These are phyloP conservation scores for Catharus ustulatus DNA, from an alignment of 2,797 vertebrate genomes.

Conservation along the genomic window DNA sequence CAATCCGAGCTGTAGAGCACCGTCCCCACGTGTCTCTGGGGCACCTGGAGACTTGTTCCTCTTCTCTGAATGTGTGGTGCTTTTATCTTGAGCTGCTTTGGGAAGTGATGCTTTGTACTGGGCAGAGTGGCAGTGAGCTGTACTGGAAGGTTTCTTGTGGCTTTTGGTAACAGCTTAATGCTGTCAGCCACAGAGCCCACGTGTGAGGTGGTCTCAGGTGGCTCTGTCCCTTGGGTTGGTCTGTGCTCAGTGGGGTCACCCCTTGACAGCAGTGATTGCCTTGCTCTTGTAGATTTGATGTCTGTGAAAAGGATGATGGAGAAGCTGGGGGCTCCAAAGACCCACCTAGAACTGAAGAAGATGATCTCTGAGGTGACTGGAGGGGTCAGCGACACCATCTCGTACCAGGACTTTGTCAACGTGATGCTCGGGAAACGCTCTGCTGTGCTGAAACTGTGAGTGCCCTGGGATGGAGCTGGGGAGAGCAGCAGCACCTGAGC, in stretches of 20 bases:
- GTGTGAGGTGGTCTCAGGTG: background rate
- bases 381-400: conserved; percentile 90
- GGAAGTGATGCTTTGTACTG: background rate
- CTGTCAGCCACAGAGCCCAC: background rate
- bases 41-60: background rate
- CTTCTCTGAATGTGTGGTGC: background rate
- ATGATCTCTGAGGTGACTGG: conserved; percentile 96
- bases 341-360: conserved; percentile 95
- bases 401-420: conserved; percentile 95
- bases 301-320: conserved; percentile 98
- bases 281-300: conserved; percentile 88
- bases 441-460: conserved; percentile 96
- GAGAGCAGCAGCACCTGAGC: background rate
- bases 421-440: conserved; percentile 98
- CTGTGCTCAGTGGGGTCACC: background rate
- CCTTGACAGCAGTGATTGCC: background rate
- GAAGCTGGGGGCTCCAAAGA: conserved; percentile 95
- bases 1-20: background rate
- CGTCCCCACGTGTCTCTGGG: background rate
- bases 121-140: background rate
- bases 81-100: background rate
- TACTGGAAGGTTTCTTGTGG: background rate
- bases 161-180: background rate
- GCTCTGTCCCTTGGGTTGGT: background rate
- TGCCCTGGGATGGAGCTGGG: background rate